Evolutionary conservation across 1,140 invertebrate species (phyloP).

Genomic region (Asbolus verrucosus): DNA sequence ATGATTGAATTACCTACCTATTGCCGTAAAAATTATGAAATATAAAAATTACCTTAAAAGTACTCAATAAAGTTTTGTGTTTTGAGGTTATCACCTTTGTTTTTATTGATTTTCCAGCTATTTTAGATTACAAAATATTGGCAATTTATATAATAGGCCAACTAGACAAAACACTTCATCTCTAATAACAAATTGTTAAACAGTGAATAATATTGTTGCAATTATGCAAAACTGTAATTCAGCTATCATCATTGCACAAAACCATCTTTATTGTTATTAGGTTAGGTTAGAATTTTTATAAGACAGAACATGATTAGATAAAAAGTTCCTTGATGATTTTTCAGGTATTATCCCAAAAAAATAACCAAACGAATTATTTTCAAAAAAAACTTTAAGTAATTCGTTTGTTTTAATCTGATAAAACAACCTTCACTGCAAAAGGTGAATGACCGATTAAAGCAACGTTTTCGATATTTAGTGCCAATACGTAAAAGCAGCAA

Average conservation of each 20-base stretch:
- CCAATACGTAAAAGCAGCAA: too few relatives aligned
- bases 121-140: conserved; percentile 20
- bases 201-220: conserved; percentile 7
- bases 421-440: conserved; percentile 2
- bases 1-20: too few relatives aligned
- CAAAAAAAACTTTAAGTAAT: neutral
- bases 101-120: conserved; percentile 21
- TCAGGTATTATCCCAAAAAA: neutral
- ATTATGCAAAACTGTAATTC: conserved; percentile 13
- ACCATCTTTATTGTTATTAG: neutral
- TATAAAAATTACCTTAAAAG: neutral
- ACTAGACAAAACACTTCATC: conserved; percentile 5
- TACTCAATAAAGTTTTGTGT: neutral
- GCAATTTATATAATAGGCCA: conserved; percentile 1
- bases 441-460: conserved; percentile 16
- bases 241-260: neutral
- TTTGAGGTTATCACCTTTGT: conserved; percentile 22
- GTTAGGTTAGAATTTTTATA: neutral
- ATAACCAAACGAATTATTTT: too few relatives aligned
- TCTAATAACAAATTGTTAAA: neutral
- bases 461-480: neutral
- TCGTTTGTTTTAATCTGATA: neutral
- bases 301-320: too few relatives aligned
- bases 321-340: neutral
- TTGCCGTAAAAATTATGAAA: too few relatives aligned